phyloP scores from a whole-genome alignment of 2,797 vertebrate species.

The Carcharodon carcharias region DNA sequence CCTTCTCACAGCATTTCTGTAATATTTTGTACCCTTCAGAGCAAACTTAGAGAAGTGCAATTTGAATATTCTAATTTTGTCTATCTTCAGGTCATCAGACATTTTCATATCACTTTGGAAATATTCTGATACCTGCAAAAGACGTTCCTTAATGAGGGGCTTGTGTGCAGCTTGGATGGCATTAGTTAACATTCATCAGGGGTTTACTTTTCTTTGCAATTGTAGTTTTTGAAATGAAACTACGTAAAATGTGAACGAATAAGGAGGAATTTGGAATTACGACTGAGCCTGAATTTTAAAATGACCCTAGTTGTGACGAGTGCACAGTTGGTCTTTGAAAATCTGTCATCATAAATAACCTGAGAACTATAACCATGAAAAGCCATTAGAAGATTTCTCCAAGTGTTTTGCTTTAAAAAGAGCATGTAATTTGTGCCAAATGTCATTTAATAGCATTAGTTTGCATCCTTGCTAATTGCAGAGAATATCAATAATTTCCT shows the following conservation, averaged over 20 bases:
- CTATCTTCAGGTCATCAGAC: not conserved
- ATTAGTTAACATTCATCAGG: not conserved
- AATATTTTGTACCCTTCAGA: not conserved
- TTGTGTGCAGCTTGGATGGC: not conserved
- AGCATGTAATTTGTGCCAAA: not conserved
- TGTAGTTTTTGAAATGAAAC: not conserved
- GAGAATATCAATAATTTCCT: not conserved
- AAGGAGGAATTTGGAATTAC: not conserved
- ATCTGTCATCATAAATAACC: not conserved
- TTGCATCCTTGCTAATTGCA: not conserved
- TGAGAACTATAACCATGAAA: not conserved
- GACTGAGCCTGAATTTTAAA: not conserved
- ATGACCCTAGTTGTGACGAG: not conserved
- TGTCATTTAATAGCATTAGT: not conserved
- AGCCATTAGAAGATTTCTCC: not conserved
- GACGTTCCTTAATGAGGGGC: not conserved
- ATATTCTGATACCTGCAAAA: not conserved
- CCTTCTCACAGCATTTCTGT: not conserved
- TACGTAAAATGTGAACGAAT: not conserved
- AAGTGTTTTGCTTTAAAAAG: not conserved
- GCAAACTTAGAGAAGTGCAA: not conserved
- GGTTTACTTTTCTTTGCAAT: not conserved
- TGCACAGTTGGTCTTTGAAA: not conserved
- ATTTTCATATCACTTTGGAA: not conserved
- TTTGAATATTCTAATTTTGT: not conserved